phyloP scores from a whole-genome alignment of 2,113 vertebrate genomes.

The Paedocypris sp. region DNA sequence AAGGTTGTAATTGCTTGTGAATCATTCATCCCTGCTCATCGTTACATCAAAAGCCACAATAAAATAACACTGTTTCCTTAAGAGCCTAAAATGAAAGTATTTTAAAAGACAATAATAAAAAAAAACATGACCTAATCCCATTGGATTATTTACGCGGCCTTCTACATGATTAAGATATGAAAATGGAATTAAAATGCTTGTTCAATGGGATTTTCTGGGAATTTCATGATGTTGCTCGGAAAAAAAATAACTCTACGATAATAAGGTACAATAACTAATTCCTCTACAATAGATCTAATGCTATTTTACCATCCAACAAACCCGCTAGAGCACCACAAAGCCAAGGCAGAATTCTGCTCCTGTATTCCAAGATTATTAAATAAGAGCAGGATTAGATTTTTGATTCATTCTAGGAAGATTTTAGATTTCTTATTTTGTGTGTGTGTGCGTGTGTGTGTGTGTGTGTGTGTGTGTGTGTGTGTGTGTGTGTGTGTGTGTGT shows the following conservation, averaged over 20 bases:
- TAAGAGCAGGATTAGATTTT: slow-evolving; percentile 59
- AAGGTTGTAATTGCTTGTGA: slow-evolving; percentile 1
- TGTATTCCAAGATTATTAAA: slow-evolving; percentile 50
- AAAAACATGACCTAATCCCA: slow-evolving; percentile 52
- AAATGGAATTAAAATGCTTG: slow-evolving; percentile 63
- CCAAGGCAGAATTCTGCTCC: slow-evolving; percentile 24
- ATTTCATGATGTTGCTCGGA: slow-evolving; percentile 51
- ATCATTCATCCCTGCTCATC: not conserved
- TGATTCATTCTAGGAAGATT: slow-evolving; percentile 56
- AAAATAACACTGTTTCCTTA: slow-evolving; percentile 13
- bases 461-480: too few relatives aligned
- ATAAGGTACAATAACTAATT: slow-evolving; percentile 69
- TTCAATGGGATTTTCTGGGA: slow-evolving; percentile 63
- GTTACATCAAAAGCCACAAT: slow-evolving; percentile 7
- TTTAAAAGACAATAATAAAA: slow-evolving; percentile 15
- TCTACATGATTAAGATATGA: slow-evolving; percentile 54
- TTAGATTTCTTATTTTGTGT: slow-evolving; percentile 60
- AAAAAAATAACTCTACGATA: slow-evolving; percentile 48
- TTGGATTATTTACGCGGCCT: slow-evolving; percentile 59
- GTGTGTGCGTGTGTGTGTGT: too few relatives aligned
- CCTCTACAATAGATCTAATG: slow-evolving; percentile 64
- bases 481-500: too few relatives aligned
- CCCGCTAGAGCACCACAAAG: not conserved
- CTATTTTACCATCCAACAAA: slow-evolving; percentile 35
- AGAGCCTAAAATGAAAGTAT: slow-evolving; percentile 15